These are phyloP conservation scores for Entosphenus tridentatus DNA, from an alignment of 2,113 vertebrate genomes.

Conservation along the genomic window DNA sequence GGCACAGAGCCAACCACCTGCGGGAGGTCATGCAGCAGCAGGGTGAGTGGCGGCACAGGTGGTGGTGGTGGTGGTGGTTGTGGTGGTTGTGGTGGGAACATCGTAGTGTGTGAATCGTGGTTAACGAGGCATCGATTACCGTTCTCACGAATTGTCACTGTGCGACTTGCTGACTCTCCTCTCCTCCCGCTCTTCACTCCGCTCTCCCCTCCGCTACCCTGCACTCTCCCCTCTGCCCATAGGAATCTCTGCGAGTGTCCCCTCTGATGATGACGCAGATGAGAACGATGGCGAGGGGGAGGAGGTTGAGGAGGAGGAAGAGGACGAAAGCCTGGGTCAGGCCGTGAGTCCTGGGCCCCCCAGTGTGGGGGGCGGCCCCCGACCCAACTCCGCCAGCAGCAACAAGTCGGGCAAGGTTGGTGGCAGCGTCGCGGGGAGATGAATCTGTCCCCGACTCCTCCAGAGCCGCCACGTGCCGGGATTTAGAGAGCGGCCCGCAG, in stretches of 20 bases:
- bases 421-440: background rate
- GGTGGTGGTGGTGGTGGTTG: background rate
- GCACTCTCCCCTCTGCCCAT: background rate
- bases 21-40: constrained; percentile 55
- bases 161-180: background rate
- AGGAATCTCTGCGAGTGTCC: background rate
- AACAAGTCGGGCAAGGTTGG: constrained; percentile 41
- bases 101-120: background rate
- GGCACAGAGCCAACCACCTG: constrained; percentile 18
- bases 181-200: background rate
- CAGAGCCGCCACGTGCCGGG: background rate
- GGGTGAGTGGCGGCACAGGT: constrained; percentile 23
- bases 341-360: constrained; percentile 20
- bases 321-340: constrained; percentile 15
- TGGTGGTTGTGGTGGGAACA: background rate
- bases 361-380: constrained; percentile 21
- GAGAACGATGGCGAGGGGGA: constrained; percentile 17
- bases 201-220: background rate
- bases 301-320: constrained; percentile 12
- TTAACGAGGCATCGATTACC: background rate
- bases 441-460: background rate
- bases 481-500: background rate
- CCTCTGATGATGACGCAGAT: constrained; percentile 21
- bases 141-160: background rate
- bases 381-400: constrained; percentile 39